Conservation (phyloP, 1,140 invertebrate species). For the Drosophila athabasca region DNA sequence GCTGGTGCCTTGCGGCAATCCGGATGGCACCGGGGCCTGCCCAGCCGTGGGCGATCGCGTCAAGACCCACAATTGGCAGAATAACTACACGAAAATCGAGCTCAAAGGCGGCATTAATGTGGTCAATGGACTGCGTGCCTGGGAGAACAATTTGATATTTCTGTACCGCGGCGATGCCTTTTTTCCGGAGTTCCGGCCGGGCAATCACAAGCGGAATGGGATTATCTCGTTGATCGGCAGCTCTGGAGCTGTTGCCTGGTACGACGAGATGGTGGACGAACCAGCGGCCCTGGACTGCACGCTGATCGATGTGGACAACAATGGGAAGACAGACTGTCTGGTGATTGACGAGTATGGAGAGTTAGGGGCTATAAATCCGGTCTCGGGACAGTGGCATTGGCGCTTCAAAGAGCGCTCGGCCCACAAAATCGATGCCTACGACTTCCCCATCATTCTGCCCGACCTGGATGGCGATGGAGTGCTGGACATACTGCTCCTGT, state of each 20-base stretch:
- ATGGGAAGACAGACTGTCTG: slow-evolving; percentile 89
- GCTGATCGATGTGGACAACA: slow-evolving; percentile 88
- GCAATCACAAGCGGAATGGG: slow-evolving; percentile 85
- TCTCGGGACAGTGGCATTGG: slow-evolving; percentile 87
- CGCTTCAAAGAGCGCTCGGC: slow-evolving; percentile 85
- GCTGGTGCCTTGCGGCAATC: slow-evolving; percentile 88
- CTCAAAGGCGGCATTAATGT: slow-evolving; percentile 89
- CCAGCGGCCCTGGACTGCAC: slow-evolving; percentile 89
- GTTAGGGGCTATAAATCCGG: slow-evolving; percentile 88
- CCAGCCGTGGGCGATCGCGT: slow-evolving; percentile 84
- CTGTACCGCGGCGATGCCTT: slow-evolving; percentile 88
- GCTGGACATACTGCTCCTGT: slow-evolving; percentile 87
- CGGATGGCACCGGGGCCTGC: slow-evolving; percentile 85
- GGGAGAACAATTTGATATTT: slow-evolving; percentile 88
- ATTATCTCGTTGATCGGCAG: slow-evolving; percentile 86
- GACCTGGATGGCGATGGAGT: slow-evolving; percentile 89
- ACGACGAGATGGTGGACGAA: slow-evolving; percentile 86
- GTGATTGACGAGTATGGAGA: slow-evolving; percentile 88
- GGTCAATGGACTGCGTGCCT: slow-evolving; percentile 86
- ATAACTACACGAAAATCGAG: slow-evolving; percentile 89
- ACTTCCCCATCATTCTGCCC: slow-evolving; percentile 88
- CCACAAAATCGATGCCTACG: slow-evolving; percentile 85
- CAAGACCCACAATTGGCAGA: slow-evolving; percentile 88
- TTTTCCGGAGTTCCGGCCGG: slow-evolving; percentile 84
- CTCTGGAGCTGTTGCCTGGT: slow-evolving; percentile 87